Evolutionary conservation across 2,888 invertebrate genomes (phyloP).

Genomic region (Crossocerus cetratus): DNA sequence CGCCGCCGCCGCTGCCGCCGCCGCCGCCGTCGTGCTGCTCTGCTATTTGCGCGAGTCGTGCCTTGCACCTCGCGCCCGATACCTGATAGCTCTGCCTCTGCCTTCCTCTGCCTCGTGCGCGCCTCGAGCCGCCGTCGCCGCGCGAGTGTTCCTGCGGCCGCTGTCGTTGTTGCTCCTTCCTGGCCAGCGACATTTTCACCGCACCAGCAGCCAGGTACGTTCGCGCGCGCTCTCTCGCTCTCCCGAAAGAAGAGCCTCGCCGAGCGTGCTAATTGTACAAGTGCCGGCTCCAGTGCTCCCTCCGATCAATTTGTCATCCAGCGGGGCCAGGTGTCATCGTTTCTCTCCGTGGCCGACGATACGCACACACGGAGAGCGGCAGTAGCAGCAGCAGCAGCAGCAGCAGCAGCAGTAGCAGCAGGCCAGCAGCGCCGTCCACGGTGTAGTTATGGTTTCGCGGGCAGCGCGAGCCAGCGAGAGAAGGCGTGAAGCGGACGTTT

Average conservation of each 20-base stretch:
- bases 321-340: constrained; percentile 34
- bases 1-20: constrained; percentile 8
- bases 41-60: constrained; percentile 18
- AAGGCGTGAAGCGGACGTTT: constrained; percentile 44
- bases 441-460: constrained; percentile 57
- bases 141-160: constrained; percentile 47
- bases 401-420: constrained; percentile 12
- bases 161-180: constrained; percentile 19
- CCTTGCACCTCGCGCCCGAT: constrained; percentile 16
- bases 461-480: constrained; percentile 44
- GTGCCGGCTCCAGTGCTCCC: constrained; percentile 6
- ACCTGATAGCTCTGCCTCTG: neutral
- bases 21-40: neutral
- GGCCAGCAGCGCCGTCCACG: constrained; percentile 42
- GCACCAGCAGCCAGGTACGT: constrained; percentile 30
- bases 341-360: constrained; percentile 1
- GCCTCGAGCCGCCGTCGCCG: constrained; percentile 42
- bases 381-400: neutral
- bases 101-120: constrained; percentile 31
- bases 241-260: neutral
- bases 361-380: constrained; percentile 15
- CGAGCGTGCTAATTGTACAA: neutral
- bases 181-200: neutral
- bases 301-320: constrained; percentile 35
- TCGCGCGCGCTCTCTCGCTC: neutral